Conservation (phyloP, 2,888 invertebrate genomes). For the Drosophila imparisetae region DNA sequence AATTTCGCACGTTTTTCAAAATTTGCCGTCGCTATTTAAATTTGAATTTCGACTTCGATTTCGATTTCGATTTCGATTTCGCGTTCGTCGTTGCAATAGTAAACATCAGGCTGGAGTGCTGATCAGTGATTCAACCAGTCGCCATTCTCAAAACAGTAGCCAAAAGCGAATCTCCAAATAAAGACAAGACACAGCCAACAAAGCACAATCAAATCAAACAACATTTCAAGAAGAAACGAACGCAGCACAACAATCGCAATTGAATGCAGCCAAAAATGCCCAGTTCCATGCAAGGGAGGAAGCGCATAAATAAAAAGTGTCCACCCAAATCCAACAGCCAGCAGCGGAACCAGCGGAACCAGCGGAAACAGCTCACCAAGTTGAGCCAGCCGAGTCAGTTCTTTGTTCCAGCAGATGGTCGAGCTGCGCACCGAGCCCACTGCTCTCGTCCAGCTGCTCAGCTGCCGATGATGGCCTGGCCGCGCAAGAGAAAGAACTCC, state of each 20-base stretch:
- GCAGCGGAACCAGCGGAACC: background rate
- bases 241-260: conserved; percentile 18
- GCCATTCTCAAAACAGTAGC: conserved; percentile 7
- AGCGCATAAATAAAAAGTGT: conserved; percentile 47
- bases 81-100: conserved; percentile 14
- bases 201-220: background rate
- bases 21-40: conserved; percentile 17
- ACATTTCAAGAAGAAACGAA: conserved; percentile 1
- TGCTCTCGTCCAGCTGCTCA: conserved; percentile 30
- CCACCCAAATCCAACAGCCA: conserved; percentile 25
- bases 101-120: conserved; percentile 17
- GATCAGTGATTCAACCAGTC: conserved; percentile 25
- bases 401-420: conserved; percentile 28
- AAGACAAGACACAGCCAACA: background rate
- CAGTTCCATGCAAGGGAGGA: conserved; percentile 55
- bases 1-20: conserved; percentile 45
- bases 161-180: background rate
- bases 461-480: conserved; percentile 76
- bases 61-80: conserved; percentile 1
- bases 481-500: conserved; percentile 81
- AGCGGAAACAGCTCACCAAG: conserved; percentile 1
- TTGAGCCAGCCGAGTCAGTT: conserved; percentile 11
- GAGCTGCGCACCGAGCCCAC: conserved; percentile 26
- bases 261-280: conserved; percentile 57
- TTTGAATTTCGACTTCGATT: background rate